Evolutionary conservation across 2,113 vertebrate species (phyloP).

Genomic region (human): DNA sequence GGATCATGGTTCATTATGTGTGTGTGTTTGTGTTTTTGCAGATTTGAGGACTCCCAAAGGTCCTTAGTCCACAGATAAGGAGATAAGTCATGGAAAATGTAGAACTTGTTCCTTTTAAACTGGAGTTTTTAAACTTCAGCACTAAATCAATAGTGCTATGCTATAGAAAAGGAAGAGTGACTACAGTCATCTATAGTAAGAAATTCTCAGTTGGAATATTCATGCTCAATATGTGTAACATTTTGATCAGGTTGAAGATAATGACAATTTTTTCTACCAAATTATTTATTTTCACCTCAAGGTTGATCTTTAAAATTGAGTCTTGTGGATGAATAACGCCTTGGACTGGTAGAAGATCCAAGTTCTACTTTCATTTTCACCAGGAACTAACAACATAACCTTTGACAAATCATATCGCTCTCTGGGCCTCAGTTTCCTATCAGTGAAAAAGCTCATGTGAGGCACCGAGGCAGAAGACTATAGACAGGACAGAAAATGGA

Average conservation of each 20-base stretch:
- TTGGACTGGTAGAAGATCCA: background rate
- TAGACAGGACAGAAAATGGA: background rate
- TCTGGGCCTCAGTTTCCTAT: background rate
- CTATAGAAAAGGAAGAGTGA: background rate
- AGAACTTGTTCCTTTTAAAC: background rate
- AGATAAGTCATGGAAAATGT: background rate
- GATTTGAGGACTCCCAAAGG: background rate
- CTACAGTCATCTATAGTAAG: background rate
- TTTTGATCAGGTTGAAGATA: background rate
- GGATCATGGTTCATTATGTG: background rate
- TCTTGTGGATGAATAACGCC: background rate
- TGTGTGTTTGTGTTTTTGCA: background rate
- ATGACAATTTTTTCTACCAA: background rate
- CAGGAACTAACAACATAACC: background rate
- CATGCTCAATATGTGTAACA: background rate
- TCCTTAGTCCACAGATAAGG: background rate
- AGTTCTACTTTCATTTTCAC: background rate
- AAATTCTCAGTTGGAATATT: background rate
- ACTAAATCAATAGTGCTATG: background rate
- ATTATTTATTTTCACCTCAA: background rate
- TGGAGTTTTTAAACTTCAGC: background rate
- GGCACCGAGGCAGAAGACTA: background rate
- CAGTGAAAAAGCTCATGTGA: background rate
- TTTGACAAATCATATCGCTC: background rate
- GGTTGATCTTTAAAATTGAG: background rate